Evolutionary conservation across 2,113 vertebrate species (phyloP).

Genomic region (Atlantisia rogersi): DNA sequence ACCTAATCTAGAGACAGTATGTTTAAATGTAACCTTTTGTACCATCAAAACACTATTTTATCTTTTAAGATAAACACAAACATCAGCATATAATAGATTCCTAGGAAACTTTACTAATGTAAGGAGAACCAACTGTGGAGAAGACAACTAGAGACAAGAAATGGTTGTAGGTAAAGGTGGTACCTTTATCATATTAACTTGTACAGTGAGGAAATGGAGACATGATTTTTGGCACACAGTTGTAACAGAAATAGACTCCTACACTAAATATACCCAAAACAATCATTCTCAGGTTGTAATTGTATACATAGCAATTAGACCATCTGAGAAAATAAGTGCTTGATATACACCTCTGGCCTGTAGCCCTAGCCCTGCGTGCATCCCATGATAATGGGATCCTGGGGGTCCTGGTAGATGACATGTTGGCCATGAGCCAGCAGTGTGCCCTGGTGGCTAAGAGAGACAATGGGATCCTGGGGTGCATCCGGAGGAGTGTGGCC

Average conservation of each 20-base stretch:
- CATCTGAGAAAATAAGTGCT: not conserved
- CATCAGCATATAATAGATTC: not conserved
- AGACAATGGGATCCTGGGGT: too few relatives aligned
- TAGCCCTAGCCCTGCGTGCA: not conserved
- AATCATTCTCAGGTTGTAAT: not conserved
- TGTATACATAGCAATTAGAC: not conserved
- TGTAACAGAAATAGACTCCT: not conserved
- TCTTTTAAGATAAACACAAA: not conserved
- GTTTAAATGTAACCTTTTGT: not conserved
- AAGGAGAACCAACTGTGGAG: not conserved
- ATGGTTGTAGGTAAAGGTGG: not conserved
- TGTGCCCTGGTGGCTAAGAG: too few relatives aligned
- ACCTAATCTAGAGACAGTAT: not conserved
- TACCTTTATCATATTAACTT: not conserved
- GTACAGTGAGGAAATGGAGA: not conserved
- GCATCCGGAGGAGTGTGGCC: too few relatives aligned
- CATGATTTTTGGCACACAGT: not conserved
- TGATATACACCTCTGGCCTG: not conserved
- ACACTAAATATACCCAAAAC: not conserved
- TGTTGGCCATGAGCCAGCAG: too few relatives aligned
- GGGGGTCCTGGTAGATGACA: too few relatives aligned
- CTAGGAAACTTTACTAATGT: not conserved
- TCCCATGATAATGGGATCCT: rapidly evolving
- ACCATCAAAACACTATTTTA: not conserved
- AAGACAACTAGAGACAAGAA: not conserved